phyloP scores from a whole-genome alignment of 2,888 invertebrate genomes.

The Neoscelio sp. region DNA sequence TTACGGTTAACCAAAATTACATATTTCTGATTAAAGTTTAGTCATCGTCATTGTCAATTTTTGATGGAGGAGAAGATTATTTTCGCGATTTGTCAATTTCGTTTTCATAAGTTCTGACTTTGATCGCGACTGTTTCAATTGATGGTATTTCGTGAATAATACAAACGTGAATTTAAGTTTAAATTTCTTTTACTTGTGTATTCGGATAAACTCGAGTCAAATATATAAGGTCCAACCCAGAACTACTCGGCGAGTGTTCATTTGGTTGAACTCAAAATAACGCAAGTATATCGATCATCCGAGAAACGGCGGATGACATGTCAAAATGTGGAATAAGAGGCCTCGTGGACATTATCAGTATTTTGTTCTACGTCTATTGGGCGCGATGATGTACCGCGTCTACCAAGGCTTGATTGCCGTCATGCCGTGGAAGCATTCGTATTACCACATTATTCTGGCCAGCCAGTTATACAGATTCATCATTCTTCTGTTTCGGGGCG shows the following conservation, averaged over 20 bases:
- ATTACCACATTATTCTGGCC: constrained; percentile 75
- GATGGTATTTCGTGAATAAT: too few relatives aligned
- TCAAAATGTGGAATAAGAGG: constrained; percentile 6
- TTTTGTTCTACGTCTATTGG: constrained; percentile 46
- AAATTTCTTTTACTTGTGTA: too few relatives aligned
- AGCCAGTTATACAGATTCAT: constrained; percentile 78
- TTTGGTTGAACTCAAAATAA: constrained; percentile 36
- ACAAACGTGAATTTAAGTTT: too few relatives aligned
- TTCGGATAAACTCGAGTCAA: too few relatives aligned
- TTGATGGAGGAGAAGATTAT: too few relatives aligned
- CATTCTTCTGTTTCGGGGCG: constrained; percentile 74
- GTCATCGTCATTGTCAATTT: too few relatives aligned
- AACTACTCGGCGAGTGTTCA: constrained; percentile 22
- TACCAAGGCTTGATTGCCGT: constrained; percentile 69
- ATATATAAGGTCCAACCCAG: too few relatives aligned
- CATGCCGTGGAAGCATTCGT: constrained; percentile 69
- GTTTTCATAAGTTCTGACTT: too few relatives aligned
- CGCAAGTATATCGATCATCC: constrained; percentile 25
- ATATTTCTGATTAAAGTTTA: too few relatives aligned
- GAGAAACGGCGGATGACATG: constrained; percentile 19
- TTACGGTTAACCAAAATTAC: too few relatives aligned
- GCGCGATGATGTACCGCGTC: constrained; percentile 68
- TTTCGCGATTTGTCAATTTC: too few relatives aligned
- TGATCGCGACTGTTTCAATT: too few relatives aligned
- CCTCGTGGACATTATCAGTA: constrained; percentile 20